Percentiles rank a stretch among this genome's conserved stretches.
Conservation (phyloP, 2,888 invertebrate genomes). For the Harmothoe impar region DNA sequence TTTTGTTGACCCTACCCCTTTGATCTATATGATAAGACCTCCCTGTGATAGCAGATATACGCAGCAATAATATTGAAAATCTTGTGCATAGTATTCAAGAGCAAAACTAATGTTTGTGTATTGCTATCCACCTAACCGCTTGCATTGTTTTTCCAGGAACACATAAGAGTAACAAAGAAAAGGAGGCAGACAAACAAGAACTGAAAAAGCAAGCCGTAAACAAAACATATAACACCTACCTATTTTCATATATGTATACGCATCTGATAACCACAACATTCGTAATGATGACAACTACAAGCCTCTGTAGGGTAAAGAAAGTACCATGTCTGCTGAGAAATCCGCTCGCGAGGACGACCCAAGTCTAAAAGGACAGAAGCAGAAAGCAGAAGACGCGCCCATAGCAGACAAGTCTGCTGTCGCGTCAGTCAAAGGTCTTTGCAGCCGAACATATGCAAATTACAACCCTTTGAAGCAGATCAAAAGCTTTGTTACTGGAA, state of each 20-base stretch:
- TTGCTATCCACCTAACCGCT: too few species aligned
- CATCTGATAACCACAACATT: not conserved
- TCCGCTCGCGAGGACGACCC: slow-evolving; percentile 12
- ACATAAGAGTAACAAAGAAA: not conserved
- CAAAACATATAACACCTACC: not conserved
- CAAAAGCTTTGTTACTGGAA: slow-evolving; percentile 62
- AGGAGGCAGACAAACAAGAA: not conserved
- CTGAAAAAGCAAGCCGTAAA: not conserved
- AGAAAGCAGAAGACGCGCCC: not conserved
- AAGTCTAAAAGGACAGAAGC: slow-evolving; percentile 5
- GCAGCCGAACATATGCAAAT: slow-evolving; percentile 32
- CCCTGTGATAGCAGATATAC: too few species aligned
- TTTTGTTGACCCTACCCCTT: too few species aligned
- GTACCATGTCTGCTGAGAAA: slow-evolving; percentile 56
- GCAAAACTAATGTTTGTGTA: too few species aligned
- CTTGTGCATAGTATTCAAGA: too few species aligned
- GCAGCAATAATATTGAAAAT: too few species aligned
- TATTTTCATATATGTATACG: not conserved
- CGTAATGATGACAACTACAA: slow-evolving; percentile 44
- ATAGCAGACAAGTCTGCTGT: slow-evolving; percentile 40
- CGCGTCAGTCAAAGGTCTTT: slow-evolving; percentile 19
- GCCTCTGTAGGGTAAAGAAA: not conserved
- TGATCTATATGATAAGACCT: too few species aligned
- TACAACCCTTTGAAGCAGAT: slow-evolving; percentile 61
- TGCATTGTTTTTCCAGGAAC: not conserved